Percentiles rank a stretch among this genome's conserved stretches.
Conservation (phyloP, 2,113 vertebrate genomes). For the Porphyrio hochstetteri region DNA sequence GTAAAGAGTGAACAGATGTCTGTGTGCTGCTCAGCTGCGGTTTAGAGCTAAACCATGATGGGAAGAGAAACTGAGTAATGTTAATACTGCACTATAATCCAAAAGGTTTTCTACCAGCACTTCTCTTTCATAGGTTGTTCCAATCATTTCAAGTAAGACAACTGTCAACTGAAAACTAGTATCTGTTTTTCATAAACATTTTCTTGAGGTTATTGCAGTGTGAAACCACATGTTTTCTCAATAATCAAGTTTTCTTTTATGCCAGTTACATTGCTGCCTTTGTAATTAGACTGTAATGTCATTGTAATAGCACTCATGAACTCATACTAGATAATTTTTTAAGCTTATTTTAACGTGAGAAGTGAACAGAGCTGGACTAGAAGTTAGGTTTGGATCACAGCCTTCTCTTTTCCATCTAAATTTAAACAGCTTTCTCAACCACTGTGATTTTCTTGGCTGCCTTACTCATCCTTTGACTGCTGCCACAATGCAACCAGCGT, state of each 20-base stretch:
- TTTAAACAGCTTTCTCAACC: background rate
- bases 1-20: too few relatives aligned
- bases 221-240: constrained; percentile 10
- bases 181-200: background rate
- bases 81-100: background rate
- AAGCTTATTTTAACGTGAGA: background rate
- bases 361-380: background rate
- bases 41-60: too few relatives aligned
- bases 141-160: background rate
- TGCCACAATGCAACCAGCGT: background rate
- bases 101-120: background rate
- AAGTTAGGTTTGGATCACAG: background rate
- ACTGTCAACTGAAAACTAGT: background rate
- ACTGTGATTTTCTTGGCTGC: fast-evolving
- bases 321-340: background rate
- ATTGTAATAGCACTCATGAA: background rate
- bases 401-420: background rate
- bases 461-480: background rate
- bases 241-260: background rate
- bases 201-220: background rate
- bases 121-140: background rate
- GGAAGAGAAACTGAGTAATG: background rate
- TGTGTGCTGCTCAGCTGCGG: too few relatives aligned
- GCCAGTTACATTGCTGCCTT: background rate
- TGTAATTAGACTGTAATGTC: background rate